Evolutionary conservation across 2,113 vertebrate genomes (phyloP).

Genomic region (Motacilla tschutschensis): DNA sequence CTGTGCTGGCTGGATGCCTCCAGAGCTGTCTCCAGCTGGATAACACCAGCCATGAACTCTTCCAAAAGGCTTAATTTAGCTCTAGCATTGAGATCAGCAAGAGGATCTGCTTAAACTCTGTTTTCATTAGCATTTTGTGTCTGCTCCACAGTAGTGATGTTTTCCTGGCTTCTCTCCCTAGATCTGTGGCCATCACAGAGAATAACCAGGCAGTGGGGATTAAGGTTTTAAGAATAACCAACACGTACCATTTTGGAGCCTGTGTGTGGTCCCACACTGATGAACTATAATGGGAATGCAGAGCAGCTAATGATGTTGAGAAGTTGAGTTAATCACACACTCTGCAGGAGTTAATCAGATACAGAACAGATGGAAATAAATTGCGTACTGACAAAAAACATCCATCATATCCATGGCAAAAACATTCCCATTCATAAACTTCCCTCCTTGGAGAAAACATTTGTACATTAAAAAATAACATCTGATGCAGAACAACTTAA

Average conservation of each 20-base stretch:
- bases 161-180: background rate
- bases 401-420: constrained; percentile 12
- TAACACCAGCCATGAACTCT: background rate
- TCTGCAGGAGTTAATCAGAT: constrained; percentile 39
- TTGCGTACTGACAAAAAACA: background rate
- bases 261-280: constrained; percentile 25
- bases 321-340: constrained; percentile 24
- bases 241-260: background rate
- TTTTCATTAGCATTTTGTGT: background rate
- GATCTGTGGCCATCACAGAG: background rate
- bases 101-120: background rate
- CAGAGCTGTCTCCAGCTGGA: background rate
- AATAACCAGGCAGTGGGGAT: background rate
- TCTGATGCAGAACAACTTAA: constrained; percentile 5
- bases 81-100: background rate
- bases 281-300: constrained; percentile 26
- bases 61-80: constrained; percentile 25
- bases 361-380: constrained; percentile 50
- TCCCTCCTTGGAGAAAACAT: constrained; percentile 30
- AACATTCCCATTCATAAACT: constrained; percentile 44
- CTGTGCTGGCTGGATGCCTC: background rate
- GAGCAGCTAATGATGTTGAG: constrained; percentile 37
- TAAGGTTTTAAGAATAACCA: background rate
- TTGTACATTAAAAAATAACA: constrained; percentile 2
- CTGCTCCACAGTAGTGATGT: background rate